Evolutionary conservation across 1,140 invertebrate genomes (phyloP).

Genomic region (Drosophila sturtevanti): DNA sequence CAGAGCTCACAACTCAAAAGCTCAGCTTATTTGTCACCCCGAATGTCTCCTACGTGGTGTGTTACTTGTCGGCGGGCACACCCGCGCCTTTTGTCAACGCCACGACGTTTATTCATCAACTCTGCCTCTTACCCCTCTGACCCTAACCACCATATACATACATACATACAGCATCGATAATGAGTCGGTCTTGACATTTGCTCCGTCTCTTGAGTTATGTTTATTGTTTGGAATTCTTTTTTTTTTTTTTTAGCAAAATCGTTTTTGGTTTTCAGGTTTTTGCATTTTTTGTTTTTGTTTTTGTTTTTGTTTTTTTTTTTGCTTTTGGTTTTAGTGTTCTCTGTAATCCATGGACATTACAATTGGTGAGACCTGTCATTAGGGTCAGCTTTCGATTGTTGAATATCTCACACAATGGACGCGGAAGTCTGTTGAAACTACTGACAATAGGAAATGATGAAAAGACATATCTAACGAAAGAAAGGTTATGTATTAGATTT

Average conservation of each 20-base stretch:
- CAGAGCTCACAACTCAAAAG: slow-evolving; percentile 42
- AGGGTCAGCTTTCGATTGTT: slow-evolving; percentile 52
- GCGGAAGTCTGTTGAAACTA: neutral
- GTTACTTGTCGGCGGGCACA: slow-evolving; percentile 31
- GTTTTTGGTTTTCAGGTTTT: slow-evolving; percentile 8
- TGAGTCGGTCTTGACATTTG: slow-evolving; percentile 40
- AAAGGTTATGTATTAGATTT: neutral
- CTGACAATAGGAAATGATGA: slow-evolving; percentile 18
- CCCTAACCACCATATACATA: neutral
- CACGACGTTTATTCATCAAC: slow-evolving; percentile 56
- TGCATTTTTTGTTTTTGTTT: slow-evolving; percentile 43
- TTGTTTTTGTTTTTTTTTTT: slow-evolving; percentile 1
- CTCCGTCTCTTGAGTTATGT: slow-evolving; percentile 34
- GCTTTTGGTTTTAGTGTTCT: slow-evolving; percentile 13
- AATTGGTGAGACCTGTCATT: slow-evolving; percentile 39
- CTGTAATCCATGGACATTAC: slow-evolving; percentile 14
- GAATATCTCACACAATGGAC: neutral
- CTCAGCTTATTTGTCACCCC: slow-evolving; percentile 41
- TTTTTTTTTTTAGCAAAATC: slow-evolving; percentile 20
- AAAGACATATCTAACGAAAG: neutral
- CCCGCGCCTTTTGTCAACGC: slow-evolving; percentile 34
- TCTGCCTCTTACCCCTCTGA: neutral
- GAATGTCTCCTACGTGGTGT: slow-evolving; percentile 20
- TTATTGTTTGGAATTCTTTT: slow-evolving; percentile 52
- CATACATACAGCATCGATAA: slow-evolving; percentile 37